Conservation (phyloP, 2,113 vertebrate species). For the Uria lomvia region DNA sequence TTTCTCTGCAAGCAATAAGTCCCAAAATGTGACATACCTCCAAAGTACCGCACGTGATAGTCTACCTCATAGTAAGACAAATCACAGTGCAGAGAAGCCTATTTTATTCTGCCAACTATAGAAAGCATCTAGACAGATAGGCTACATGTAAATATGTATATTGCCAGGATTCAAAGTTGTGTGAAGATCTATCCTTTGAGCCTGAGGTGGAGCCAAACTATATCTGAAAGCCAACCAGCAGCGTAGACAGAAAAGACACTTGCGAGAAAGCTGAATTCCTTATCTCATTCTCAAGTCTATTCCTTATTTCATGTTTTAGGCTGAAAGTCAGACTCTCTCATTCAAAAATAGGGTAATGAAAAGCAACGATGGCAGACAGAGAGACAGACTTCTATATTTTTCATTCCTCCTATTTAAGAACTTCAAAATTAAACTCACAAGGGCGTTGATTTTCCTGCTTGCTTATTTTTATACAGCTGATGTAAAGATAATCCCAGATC, state of each 20-base stretch:
- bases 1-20: not conserved
- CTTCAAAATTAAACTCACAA: slow-evolving; percentile 29
- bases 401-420: slow-evolving; percentile 1
- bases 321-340: not conserved
- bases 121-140: not conserved
- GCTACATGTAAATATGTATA: not conserved
- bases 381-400: slow-evolving; percentile 32
- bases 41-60: rapidly evolving
- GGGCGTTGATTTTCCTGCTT: not conserved
- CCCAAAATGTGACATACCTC: not conserved
- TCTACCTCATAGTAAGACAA: not conserved
- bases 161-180: slow-evolving; percentile 2
- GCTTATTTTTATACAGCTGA: slow-evolving; percentile 12
- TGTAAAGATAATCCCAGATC: not conserved
- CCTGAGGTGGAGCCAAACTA: slow-evolving; percentile 15
- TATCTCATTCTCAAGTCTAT: slow-evolving; percentile 27
- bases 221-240: slow-evolving; percentile 38
- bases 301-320: slow-evolving; percentile 18
- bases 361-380: not conserved
- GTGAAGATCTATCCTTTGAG: slow-evolving; percentile 1
- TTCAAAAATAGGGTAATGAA: slow-evolving; percentile 18
- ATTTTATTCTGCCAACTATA: not conserved
- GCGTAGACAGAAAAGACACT: not conserved
- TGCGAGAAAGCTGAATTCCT: not conserved
- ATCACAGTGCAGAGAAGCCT: not conserved